Conservation (phyloP, 2,888 invertebrate genomes). For the Callyntrura guangdongensis region DNA sequence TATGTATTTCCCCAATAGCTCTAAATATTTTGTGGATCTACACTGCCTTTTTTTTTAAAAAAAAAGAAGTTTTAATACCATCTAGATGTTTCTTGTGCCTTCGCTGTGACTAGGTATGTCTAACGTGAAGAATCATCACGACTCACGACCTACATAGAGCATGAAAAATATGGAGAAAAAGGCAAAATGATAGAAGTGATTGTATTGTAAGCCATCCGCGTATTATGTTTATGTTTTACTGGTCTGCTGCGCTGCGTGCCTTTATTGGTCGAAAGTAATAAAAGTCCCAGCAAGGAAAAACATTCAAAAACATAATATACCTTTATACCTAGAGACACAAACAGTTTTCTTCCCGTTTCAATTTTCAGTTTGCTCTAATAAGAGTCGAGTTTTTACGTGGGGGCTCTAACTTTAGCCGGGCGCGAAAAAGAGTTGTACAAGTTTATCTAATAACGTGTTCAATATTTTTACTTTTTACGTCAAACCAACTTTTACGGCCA, state of each 20-base stretch:
- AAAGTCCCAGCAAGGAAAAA: slow-evolving; percentile 49
- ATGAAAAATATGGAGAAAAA: slow-evolving; percentile 27
- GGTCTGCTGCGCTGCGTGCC: slow-evolving; percentile 27
- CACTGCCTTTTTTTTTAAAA: too few species aligned
- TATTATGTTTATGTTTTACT: slow-evolving; percentile 25
- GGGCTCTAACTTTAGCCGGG: background rate
- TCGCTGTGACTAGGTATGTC: background rate
- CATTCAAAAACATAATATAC: slow-evolving; percentile 11
- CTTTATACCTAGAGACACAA: too few species aligned
- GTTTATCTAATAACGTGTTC: too few species aligned
- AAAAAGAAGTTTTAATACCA: too few species aligned
- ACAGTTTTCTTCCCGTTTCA: slow-evolving; percentile 34
- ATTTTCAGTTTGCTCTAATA: background rate
- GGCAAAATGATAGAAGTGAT: background rate
- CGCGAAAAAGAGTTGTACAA: background rate
- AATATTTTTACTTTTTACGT: background rate
- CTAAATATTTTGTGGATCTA: slow-evolving; percentile 28
- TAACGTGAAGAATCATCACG: slow-evolving; percentile 27
- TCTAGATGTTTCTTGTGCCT: too few species aligned
- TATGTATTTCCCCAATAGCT: background rate
- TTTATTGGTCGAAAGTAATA: slow-evolving; percentile 53
- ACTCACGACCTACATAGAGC: slow-evolving; percentile 39
- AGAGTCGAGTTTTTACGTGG: background rate
- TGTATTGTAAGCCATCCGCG: slow-evolving; percentile 46
- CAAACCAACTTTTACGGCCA: background rate